These are phyloP conservation scores for Temnothorax curvispinosus DNA, from an alignment of 1,140 invertebrate genomes.

Conservation along the genomic window DNA sequence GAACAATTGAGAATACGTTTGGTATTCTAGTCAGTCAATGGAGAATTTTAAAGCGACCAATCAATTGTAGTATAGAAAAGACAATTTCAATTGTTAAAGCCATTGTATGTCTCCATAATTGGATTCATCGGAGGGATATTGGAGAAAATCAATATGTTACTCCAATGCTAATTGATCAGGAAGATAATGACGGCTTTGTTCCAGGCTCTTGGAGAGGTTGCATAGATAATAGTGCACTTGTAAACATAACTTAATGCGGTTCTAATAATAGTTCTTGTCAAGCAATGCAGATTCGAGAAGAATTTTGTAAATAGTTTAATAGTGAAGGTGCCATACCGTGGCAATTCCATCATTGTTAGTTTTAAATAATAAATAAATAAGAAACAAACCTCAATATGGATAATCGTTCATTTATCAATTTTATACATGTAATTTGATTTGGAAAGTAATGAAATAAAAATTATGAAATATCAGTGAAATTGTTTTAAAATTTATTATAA, in stretches of 20 bases:
- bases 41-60: background rate
- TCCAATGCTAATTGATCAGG: background rate
- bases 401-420: no score
- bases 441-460: no score
- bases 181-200: background rate
- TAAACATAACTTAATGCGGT: background rate
- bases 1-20: background rate
- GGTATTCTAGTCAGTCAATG: background rate
- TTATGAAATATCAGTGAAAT: no score
- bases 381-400: no score
- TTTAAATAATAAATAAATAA: no score
- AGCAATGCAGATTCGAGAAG: slow-evolving; percentile 3
- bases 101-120: background rate
- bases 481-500: no score
- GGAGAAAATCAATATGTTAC: background rate
- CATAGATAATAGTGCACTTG: slow-evolving; percentile 4
- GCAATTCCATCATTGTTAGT: slow-evolving; percentile 9
- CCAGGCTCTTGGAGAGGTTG: background rate
- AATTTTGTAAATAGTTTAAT: slow-evolving; percentile 22
- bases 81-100: slow-evolving; percentile 13
- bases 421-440: no score
- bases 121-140: background rate
- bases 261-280: background rate
- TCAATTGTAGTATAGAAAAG: background rate
- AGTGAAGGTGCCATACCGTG: slow-evolving; percentile 7